Evolutionary conservation across 2,888 invertebrate species (phyloP), one percentile per base, ranked within the genome.

Genomic region (Nymphalis c-album): DNA sequence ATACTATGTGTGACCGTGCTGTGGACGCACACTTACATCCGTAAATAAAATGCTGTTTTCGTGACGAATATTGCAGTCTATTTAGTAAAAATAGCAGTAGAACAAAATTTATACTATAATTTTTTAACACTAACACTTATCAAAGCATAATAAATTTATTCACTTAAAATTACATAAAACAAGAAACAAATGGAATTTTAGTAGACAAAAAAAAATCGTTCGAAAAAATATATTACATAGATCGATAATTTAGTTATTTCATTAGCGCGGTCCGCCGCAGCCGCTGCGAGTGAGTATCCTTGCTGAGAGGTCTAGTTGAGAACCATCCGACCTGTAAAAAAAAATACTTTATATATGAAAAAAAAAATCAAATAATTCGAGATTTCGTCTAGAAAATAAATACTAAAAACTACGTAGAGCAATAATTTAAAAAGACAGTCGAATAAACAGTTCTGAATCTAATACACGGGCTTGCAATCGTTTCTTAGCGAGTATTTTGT

Each of bases 211-310:
- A 80, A 40, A 82, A 79, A 75, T 61, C 68, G 65, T 55, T 76
- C 75, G 60, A 76, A 77, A 79, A 76, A 53, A 53, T 45, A 35
- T 63, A 53, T 66, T 55, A 50, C 26, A 47, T 51, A 51, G 45
- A 18, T 51, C 18, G 20, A 57, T 51, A 22, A 8, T 58, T 68
- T 82, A 13, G 40, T 40, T 81, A 90, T 76, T 91, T 91, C 77
- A 90, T 85, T 0, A 90, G 88, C 6, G 86, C 83, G 1, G 89
- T 85, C 35, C 91, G 80, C 10, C 91, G 72, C 20, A 89, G 78
- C 35, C 91, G 77, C 71, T 88, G 90, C 10, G 86, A 73, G 60
- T 84, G 85, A 3, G 84, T 64, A 8, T 90, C 91, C 68, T 86
- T 88, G 73, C 59, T 69, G 16, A 70, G 71, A 2, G 72, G 62